phyloP scores from a whole-genome alignment of 1,140 invertebrate species.

The Meloidogyne chitwoodi region DNA sequence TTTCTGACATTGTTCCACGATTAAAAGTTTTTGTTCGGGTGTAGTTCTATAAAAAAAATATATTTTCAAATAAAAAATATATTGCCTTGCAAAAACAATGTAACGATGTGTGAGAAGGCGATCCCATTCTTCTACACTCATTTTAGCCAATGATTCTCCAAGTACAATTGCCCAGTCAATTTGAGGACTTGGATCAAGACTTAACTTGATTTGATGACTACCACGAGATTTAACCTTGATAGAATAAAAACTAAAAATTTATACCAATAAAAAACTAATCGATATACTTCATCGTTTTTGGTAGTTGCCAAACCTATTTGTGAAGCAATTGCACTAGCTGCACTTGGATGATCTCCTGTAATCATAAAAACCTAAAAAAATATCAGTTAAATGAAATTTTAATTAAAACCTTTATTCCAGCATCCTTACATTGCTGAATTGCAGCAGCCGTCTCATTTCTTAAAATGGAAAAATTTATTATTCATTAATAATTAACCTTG shows the following conservation, averaged over 20 bases:
- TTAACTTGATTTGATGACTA: conserved; percentile 24
- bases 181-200: conserved; percentile 16
- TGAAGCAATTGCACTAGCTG: conserved; percentile 39
- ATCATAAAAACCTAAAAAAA: too few relatives aligned
- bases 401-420: conserved; percentile 49
- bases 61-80: not conserved
- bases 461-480: not conserved
- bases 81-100: conserved; percentile 62
- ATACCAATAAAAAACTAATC: not conserved
- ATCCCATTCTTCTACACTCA: conserved; percentile 48
- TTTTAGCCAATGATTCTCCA: conserved; percentile 33
- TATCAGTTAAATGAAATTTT: too few relatives aligned
- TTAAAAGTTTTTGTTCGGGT: conserved; percentile 64
- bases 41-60: conserved; percentile 58
- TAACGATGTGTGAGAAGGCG: conserved; percentile 61
- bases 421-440: conserved; percentile 41
- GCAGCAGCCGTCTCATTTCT: conserved; percentile 48
- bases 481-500: conserved; percentile 21
- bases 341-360: conserved; percentile 41
- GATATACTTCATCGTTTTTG: conserved; percentile 8
- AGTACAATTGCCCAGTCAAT: conserved; percentile 42
- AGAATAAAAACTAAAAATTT: not conserved
- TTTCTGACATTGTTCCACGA: conserved; percentile 64
- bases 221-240: conserved; percentile 25
- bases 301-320: conserved; percentile 39